phyloP scores from a whole-genome alignment of 2,113 vertebrate species.

The Nothoprocta pentlandii region DNA sequence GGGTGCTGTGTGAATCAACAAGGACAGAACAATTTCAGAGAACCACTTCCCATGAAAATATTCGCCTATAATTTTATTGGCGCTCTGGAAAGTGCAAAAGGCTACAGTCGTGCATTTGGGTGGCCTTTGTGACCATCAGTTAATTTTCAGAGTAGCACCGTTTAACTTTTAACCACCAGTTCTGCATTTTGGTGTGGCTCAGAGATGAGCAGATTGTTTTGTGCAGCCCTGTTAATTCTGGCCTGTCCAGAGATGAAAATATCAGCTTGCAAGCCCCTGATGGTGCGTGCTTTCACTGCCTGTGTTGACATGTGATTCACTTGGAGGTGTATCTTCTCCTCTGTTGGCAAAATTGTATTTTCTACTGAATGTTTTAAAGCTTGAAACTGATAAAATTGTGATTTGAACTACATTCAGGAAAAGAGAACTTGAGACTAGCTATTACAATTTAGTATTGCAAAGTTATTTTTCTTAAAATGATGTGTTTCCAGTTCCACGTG shows the following conservation, averaged over 20 bases:
- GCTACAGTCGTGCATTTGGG: accelerated
- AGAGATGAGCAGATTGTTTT: not conserved
- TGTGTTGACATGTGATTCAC: not conserved
- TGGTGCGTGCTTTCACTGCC: not conserved
- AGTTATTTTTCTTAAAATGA: not conserved
- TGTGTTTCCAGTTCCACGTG: not conserved
- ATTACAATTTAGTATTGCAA: not conserved
- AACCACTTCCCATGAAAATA: not conserved
- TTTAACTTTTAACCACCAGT: not conserved
- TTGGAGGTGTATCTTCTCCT: not conserved
- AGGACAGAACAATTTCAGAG: not conserved
- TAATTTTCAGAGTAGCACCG: not conserved
- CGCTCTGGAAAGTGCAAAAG: not conserved
- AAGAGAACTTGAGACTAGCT: too few species aligned
- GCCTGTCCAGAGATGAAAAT: not conserved
- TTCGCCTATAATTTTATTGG: not conserved
- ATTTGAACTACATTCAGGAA: not conserved
- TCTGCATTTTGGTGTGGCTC: not conserved
- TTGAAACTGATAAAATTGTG: not conserved
- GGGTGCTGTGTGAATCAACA: not conserved
- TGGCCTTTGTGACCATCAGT: not conserved
- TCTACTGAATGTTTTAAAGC: not conserved
- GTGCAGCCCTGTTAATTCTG: not conserved
- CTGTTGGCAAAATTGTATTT: not conserved
- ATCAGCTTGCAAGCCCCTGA: not conserved